Evolutionary conservation across 2,888 invertebrate genomes (phyloP), one percentile per base, ranked within the genome.

Genomic region (Baccha elongata): DNA sequence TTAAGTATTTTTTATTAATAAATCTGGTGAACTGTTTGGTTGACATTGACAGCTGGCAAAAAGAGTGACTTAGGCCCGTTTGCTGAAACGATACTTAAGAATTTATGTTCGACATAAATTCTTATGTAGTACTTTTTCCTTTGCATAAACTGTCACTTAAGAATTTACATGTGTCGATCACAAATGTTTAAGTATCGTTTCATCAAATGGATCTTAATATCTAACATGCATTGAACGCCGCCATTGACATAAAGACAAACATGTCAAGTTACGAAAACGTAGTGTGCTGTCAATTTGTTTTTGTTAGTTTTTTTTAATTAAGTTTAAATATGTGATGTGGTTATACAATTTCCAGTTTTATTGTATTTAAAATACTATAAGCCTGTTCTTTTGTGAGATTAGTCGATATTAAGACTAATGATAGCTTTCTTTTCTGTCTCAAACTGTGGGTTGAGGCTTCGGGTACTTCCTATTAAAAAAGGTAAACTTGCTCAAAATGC

Each of bases 401-500:
- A 60, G 52, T 76, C 60, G 32, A 21, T 65, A 26, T 44, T 5
- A 15, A 65, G 40, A 37, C 40, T 65, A 65, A 44, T 48, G 15
- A 64, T 68, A 46, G 46, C 35, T 44, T 21, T n/a, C 4, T 11
- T n/a, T 53, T 72, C 32, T 53, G 81, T 81, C 81, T 76, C 81
- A 76, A 76, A 76, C 60, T 65, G 35, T 21, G 13, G 10, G 17
- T 73, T 72, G 67, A 40, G 76, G 19, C 44, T n/a, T 65, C 10
- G 21, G 44, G 42, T 37, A 40, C 17, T 65, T 71, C 81, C 65
- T 81, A 65, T 40, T 17, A 21, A 21, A 15, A 7, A 37, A 15
- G 35, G 19, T 71, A 6, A 64, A 78, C 46, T 72, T 79, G 79
- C 79, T 79, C 79, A 81, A 76, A 71, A 60, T 65, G 72, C 75